Percentiles rank a stretch among this genome's conserved stretches.
These are phyloP conservation scores for Argyra leucocephala DNA, from an alignment of 2,888 invertebrate genomes.

Conservation along the genomic window DNA sequence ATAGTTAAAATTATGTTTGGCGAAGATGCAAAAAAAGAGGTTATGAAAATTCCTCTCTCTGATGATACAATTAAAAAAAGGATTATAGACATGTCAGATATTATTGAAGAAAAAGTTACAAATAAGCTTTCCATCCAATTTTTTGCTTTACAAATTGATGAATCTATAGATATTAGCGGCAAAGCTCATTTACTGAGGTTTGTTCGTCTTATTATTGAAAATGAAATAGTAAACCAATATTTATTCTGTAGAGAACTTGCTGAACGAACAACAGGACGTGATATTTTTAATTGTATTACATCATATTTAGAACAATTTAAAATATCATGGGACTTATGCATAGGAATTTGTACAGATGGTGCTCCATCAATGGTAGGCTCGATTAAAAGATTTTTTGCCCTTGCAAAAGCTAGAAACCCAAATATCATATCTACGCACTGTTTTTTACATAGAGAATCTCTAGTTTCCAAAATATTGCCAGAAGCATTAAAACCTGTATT, in stretches of 20 bases:
- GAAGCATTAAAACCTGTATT: slow-evolving; percentile 7
- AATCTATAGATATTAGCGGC: slow-evolving; percentile 7
- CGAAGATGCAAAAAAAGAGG: slow-evolving; percentile 5
- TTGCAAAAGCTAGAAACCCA: slow-evolving; percentile 16
- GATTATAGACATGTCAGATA: background rate
- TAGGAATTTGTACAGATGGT: slow-evolving; percentile 14
- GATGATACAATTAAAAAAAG: slow-evolving; percentile 10
- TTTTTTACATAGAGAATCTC: slow-evolving; percentile 16
- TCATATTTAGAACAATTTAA: background rate
- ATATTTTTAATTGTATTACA: slow-evolving; percentile 7
- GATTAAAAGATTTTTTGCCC: slow-evolving; percentile 17
- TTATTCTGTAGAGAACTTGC: background rate
- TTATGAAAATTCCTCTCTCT: slow-evolving; percentile 2
- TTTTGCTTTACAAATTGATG: slow-evolving; percentile 7
- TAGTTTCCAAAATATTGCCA: slow-evolving; percentile 21
- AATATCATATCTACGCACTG: slow-evolving; percentile 19
- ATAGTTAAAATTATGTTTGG: slow-evolving; percentile 11
- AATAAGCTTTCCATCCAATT: slow-evolving; percentile 8
- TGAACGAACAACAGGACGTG: background rate
- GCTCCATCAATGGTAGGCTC: slow-evolving; percentile 17
- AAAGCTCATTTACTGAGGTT: slow-evolving; percentile 7
- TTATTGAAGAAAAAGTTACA: background rate
- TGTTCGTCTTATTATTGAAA: background rate
- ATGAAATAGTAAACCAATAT: slow-evolving; percentile 3
- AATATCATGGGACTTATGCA: background rate